phyloP scores from a whole-genome alignment of 2,113 vertebrate genomes.

The Jacana jacana region DNA sequence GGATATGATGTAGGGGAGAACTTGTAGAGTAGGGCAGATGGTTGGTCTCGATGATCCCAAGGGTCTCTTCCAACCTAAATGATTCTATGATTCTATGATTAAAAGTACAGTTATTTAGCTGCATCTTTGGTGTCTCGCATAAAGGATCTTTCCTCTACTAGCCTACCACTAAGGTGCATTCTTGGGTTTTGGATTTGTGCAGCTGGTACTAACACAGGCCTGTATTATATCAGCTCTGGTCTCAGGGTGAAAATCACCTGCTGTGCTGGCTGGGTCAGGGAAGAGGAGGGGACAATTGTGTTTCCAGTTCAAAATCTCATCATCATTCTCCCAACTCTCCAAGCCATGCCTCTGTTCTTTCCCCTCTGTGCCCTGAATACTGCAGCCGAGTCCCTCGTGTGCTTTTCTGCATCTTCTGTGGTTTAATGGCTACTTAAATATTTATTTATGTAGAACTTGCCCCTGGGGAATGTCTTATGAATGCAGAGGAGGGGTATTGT shows the following conservation, averaged over 20 bases:
- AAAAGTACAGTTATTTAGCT: neutral
- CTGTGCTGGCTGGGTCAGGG: neutral
- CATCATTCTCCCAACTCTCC: neutral
- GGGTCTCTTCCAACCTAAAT: no score
- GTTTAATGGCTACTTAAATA: conserved; percentile 27
- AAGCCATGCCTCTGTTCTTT: neutral
- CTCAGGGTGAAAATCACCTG: neutral
- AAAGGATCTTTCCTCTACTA: neutral
- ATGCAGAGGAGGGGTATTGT: conserved; percentile 4
- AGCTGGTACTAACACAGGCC: neutral
- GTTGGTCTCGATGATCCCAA: no score
- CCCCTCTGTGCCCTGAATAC: neutral
- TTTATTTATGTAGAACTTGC: conserved; percentile 47
- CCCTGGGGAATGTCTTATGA: neutral
- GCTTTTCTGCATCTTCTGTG: neutral
- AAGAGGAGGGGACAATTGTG: neutral
- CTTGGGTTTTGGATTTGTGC: neutral
- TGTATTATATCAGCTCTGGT: neutral
- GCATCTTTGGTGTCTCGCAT: neutral
- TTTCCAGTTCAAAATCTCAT: neutral
- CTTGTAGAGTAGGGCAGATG: no score
- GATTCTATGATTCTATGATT: no score
- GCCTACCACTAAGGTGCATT: neutral
- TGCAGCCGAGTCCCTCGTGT: neutral
- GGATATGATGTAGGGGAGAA: no score